These are phyloP conservation scores for Synanthedon vespiformis DNA, from an alignment of 2,888 invertebrate species.

Conservation along the genomic window DNA sequence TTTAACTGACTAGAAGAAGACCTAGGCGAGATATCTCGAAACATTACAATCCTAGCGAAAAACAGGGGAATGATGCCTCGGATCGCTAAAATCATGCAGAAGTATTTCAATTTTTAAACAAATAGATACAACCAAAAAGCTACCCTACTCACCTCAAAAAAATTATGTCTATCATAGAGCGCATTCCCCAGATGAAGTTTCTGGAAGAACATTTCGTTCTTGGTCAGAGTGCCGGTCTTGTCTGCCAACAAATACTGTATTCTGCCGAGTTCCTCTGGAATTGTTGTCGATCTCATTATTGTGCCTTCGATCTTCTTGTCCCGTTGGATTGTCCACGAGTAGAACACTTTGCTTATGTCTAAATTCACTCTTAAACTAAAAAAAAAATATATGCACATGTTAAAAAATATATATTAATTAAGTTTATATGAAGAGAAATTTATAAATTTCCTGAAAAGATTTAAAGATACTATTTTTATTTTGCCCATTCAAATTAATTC, in stretches of 20 bases:
- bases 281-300: slow-evolving; percentile 96
- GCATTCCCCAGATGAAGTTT: slow-evolving; percentile 95
- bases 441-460: too few species aligned
- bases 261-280: slow-evolving; percentile 97
- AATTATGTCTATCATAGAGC: slow-evolving; percentile 87
- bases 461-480: too few species aligned
- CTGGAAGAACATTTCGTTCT: slow-evolving; percentile 99
- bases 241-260: slow-evolving; percentile 97
- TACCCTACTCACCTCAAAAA: slow-evolving; percentile 76
- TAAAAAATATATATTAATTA: too few species aligned
- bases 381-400: too few species aligned
- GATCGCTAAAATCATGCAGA: too few species aligned
- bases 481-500: too few species aligned
- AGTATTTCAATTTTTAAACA: not conserved
- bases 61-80: too few species aligned
- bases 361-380: slow-evolving; percentile 94
- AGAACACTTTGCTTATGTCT: slow-evolving; percentile 98
- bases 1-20: too few species aligned
- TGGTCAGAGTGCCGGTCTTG: slow-evolving; percentile 98
- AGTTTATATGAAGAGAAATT: too few species aligned
- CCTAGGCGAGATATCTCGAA: too few species aligned
- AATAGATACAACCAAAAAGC: not conserved
- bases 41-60: too few species aligned
- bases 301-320: slow-evolving; percentile 95
- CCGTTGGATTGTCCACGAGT: slow-evolving; percentile 95